Percentiles rank a stretch among this genome's conserved stretches.
Conservation (phyloP, 2,888 invertebrate genomes). For the Xylophagus ater region DNA sequence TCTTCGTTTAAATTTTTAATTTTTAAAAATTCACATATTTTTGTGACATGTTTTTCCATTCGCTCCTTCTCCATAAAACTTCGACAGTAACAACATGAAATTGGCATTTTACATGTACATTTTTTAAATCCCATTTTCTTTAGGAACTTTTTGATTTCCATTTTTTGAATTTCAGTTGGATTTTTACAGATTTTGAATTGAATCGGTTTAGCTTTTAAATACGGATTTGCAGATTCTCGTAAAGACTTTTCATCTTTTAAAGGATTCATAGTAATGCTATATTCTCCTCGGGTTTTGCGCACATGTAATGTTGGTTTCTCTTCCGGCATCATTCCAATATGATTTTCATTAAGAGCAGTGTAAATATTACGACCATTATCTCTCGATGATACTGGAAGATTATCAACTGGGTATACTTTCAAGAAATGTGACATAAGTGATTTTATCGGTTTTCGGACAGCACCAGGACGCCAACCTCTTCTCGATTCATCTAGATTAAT, state of each 20-base stretch:
- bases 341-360: constrained; percentile 31
- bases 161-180: constrained; percentile 40
- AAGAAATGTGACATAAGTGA: constrained; percentile 34
- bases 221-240: constrained; percentile 51
- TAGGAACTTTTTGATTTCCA: constrained; percentile 45
- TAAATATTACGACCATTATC: constrained; percentile 23
- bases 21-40: constrained; percentile 31
- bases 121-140: constrained; percentile 45
- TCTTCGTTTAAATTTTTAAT: constrained; percentile 23
- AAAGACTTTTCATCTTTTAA: constrained; percentile 50
- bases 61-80: constrained; percentile 38
- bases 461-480: constrained; percentile 34
- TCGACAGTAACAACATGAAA: constrained; percentile 31
- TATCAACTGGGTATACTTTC: constrained; percentile 32
- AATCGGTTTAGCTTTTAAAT: constrained; percentile 55
- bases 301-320: constrained; percentile 51
- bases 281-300: constrained; percentile 52
- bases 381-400: constrained; percentile 25
- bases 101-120: constrained; percentile 44
- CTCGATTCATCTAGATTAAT: constrained; percentile 22
- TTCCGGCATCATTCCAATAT: constrained; percentile 21
- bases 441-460: constrained; percentile 32
- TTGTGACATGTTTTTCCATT: constrained; percentile 42
- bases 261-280: constrained; percentile 55
- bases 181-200: constrained; percentile 55